Evolutionary conservation across 1,140 invertebrate genomes (phyloP).

Genomic region (Drosophila eugracilis): DNA sequence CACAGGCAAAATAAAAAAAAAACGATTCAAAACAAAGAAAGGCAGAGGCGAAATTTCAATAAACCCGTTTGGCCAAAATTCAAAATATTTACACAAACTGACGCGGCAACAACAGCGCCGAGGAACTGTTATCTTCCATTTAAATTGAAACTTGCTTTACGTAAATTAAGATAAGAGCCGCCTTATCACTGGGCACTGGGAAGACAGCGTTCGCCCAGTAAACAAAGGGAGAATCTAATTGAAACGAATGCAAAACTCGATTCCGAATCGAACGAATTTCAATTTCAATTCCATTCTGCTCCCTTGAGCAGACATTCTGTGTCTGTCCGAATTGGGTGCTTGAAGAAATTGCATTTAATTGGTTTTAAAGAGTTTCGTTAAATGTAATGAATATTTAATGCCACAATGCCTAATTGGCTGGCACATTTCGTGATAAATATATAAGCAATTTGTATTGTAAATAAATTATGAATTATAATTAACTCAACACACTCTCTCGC

Average conservation of each 20-base stretch:
- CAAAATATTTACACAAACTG: slow-evolving; percentile 60
- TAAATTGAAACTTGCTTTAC: slow-evolving; percentile 65
- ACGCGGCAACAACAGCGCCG: slow-evolving; percentile 20
- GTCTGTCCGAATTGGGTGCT: no score
- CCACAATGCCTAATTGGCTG: slow-evolving; percentile 26
- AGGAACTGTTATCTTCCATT: slow-evolving; percentile 51
- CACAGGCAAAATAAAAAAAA: not conserved
- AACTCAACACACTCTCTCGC: slow-evolving; percentile 29
- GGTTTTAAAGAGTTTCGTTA: slow-evolving; percentile 40
- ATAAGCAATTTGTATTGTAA: slow-evolving; percentile 45
- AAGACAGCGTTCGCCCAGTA: slow-evolving; percentile 22
- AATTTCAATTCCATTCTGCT: no score
- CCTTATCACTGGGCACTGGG: slow-evolving; percentile 59
- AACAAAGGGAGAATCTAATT: slow-evolving; percentile 34
- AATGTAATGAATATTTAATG: slow-evolving; percentile 33
- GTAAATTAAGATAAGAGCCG: slow-evolving; percentile 65
- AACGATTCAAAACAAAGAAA: slow-evolving; percentile 5
- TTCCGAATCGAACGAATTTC: slow-evolving; percentile 21
- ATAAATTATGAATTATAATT: slow-evolving; percentile 65
- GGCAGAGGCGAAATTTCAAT: slow-evolving; percentile 16
- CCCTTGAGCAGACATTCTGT: no score
- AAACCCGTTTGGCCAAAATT: slow-evolving; percentile 45
- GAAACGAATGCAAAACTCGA: slow-evolving; percentile 37
- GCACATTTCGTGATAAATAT: slow-evolving; percentile 61
- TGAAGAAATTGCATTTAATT: slow-evolving; percentile 46